Evolutionary conservation across 2,113 vertebrate genomes (phyloP), one percentile per base, ranked within the genome.

Genomic region (Labrus mixtus): DNA sequence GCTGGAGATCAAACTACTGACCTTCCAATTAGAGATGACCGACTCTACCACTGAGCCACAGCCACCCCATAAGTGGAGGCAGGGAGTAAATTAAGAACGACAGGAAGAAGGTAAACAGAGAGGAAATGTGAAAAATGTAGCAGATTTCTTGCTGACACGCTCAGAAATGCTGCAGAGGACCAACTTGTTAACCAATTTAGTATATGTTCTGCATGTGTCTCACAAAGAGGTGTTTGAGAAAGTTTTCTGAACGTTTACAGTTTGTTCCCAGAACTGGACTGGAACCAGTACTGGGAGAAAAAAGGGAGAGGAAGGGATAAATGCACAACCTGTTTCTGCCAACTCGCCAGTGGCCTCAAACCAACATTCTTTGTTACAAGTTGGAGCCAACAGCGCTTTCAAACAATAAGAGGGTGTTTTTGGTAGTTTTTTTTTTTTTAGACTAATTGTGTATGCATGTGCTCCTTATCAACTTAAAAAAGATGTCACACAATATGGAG

Each of bases 291-390:
- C 8, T 36, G 54, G 64, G 29, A 55, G 37, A 16, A 23, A 56
- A 67, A 61, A 54, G 16, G 73, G 29, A 69, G 23, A 83, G 55
- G 33, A 68, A 63, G 0, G 67, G 72, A 61, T 74, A 68, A 78
- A 81, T 15, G 29, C 62, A 54, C 41, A 70, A 70, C 57, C 77
- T 67, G 66, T 79, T 84, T 84, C 81, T 82, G 81, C 82, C 86
- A 90, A 90, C 61, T 73, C 19, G 36, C 54, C 84, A 64, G 64
- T 73, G 85, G 74, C 71, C 80, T 81, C 69, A 71, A 71, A 85
- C 54, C 72, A 87, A 63, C 66, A 43, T 63, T 82, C 67, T 78
- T 68, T 60, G 67, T 73, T 48, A 54, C 58, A 76, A 53, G 78
- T 64, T 6, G 10, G 56, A 78, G 84, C 87, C 75, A 90, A 61